These are phyloP conservation scores for Melanerpes aurifrons DNA, from an alignment of 2,113 vertebrate genomes.

Conservation along the genomic window DNA sequence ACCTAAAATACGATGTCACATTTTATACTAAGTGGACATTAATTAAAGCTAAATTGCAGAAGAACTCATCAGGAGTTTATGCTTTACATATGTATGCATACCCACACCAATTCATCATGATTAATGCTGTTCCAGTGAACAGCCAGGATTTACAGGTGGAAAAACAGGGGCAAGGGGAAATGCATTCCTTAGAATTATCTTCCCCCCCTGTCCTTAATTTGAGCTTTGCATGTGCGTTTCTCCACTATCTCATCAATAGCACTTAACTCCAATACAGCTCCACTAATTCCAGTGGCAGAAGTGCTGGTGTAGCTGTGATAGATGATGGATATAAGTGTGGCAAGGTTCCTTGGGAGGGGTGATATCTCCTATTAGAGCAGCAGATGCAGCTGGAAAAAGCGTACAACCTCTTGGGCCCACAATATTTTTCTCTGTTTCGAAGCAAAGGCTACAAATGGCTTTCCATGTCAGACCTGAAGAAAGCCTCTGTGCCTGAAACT, in stretches of 20 bases:
- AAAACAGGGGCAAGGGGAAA: neutral
- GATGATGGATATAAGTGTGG: fast-evolving
- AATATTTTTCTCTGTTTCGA: neutral
- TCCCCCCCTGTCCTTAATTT: neutral
- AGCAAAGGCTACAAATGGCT: neutral
- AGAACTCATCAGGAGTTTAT: slow-evolving; percentile 28
- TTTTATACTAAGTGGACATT: slow-evolving; percentile 55
- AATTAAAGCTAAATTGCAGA: slow-evolving; percentile 45
- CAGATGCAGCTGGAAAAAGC: slow-evolving; percentile 39
- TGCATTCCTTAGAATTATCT: neutral
- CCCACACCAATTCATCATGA: slow-evolving; percentile 22
- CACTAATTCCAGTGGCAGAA: neutral
- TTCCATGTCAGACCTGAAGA: neutral
- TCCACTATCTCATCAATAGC: neutral
- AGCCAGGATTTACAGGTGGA: slow-evolving; percentile 21
- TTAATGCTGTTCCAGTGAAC: slow-evolving; percentile 41
- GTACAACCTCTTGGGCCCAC: neutral
- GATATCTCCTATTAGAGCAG: neutral
- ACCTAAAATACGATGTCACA: slow-evolving; percentile 43
- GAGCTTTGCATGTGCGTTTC: neutral
- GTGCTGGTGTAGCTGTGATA: neutral
- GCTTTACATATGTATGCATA: slow-evolving; percentile 35
- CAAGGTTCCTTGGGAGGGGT: neutral
- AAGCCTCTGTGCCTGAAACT: neutral
- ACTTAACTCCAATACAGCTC: neutral